Conservation (phyloP, 2,113 vertebrate genomes). For the Pontoporia blainvillei region DNA sequence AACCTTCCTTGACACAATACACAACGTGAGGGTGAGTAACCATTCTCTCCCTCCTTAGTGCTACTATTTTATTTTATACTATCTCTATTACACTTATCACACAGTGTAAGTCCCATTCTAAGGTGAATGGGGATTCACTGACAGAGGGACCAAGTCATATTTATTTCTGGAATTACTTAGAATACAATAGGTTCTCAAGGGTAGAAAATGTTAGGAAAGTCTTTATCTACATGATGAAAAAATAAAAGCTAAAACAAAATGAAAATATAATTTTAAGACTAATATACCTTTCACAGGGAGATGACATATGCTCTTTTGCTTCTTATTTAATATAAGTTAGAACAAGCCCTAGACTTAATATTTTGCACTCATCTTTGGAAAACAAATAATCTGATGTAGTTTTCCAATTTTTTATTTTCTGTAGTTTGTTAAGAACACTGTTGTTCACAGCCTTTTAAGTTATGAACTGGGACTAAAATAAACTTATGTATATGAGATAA, state of each 20-base stretch:
- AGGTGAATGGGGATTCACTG: neutral
- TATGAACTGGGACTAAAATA: neutral
- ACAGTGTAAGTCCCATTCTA: neutral
- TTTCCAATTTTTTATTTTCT: conserved; percentile 14
- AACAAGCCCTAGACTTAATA: neutral
- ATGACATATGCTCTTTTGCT: neutral
- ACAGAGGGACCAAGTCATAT: neutral
- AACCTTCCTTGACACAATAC: neutral
- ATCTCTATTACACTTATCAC: neutral
- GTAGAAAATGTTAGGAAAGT: neutral
- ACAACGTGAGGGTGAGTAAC: neutral
- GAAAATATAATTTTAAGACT: neutral
- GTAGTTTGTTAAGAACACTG: neutral
- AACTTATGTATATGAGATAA: neutral
- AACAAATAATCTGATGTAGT: neutral
- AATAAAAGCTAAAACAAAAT: neutral
- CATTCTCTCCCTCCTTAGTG: neutral
- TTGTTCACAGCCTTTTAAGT: neutral
- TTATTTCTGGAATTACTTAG: neutral
- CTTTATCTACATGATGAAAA: neutral
- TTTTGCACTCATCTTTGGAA: neutral
- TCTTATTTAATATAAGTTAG: neutral
- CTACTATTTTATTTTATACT: neutral
- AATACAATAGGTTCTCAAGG: neutral
- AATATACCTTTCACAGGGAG: neutral